Evolutionary conservation across 1,140 invertebrate species (phyloP), one percentile per base, ranked within the genome.

Genomic region (Scylla paramamosain): DNA sequence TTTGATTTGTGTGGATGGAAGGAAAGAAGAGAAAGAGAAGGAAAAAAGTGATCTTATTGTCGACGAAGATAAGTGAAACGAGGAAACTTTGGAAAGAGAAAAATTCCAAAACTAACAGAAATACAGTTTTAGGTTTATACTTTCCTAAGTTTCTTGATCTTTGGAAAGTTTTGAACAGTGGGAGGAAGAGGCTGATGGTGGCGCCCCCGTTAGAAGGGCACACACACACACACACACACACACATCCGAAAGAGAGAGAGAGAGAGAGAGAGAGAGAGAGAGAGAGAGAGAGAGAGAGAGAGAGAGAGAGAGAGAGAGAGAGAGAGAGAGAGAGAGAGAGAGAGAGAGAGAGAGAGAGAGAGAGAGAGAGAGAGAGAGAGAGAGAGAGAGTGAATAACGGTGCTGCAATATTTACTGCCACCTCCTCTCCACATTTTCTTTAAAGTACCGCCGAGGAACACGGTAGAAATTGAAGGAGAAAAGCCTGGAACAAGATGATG

Each of bases 161-260:
- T 67, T 77, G 67, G 67, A 77, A 77, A 77, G 67, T 77, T 77
- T 77, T 77, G 67, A 77, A n/a, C 67, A 77, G 67, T 77, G 67
- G 67, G 25, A 77, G 67, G 67, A 20, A 77, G 67, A 77, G 67
- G 67, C 52, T 59, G 52, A 59, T 20, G 52, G 25, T n/a, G 67
- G 67, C 20, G 67, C 67, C 20, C 31, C 25, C 7, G 6, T 25
- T 16, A 25, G 31, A 77, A 29, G 59, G 16, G 77, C 59, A 92
- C 59, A 92, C 59, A 92, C 59, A 92, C 59, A 92, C 59, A 92
- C 59, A 77, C 59, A 92, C 59, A 92, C 59, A 92, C 59, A 92
- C 59, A 92, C 59, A 92, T 31, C 77, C 59, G 77, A 77, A 3
- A 59, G 52, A 39, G 39, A 39, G 39, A 39, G 6, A 39, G 39